Conservation (phyloP, 2,888 invertebrate genomes). For the Hermaeophaga mercurialis region DNA sequence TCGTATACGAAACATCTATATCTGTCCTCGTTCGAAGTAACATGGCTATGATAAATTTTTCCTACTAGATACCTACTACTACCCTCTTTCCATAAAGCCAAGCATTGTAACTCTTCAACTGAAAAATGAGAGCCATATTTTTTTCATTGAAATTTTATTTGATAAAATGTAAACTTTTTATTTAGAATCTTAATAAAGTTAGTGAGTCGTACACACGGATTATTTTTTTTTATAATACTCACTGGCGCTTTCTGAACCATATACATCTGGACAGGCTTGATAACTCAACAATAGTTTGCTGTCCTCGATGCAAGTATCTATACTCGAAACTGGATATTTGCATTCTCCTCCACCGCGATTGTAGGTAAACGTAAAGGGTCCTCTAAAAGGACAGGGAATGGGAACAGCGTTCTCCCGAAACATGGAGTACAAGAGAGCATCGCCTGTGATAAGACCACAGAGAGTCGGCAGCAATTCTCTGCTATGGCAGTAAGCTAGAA, state of each 20-base stretch:
- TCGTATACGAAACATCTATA: constrained; percentile 96
- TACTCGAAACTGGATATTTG: constrained; percentile 85
- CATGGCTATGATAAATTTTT: constrained; percentile 86
- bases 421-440: constrained; percentile 87
- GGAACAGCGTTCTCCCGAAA: constrained; percentile 87
- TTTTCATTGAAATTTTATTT: no score
- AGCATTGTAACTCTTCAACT: constrained; percentile 90
- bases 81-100: constrained; percentile 94
- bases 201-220: no score
- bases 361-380: constrained; percentile 92
- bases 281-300: constrained; percentile 87
- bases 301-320: constrained; percentile 93
- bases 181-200: no score
- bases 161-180: no score
- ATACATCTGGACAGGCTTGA: constrained; percentile 91
- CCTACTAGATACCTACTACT: constrained; percentile 90
- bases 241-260: constrained; percentile 91
- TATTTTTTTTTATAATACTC: no score
- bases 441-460: constrained; percentile 87
- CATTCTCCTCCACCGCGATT: constrained; percentile 91
- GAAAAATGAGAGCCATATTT: constrained; percentile 52
- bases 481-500: constrained; percentile 76
- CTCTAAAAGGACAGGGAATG: constrained; percentile 86
- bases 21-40: constrained; percentile 88
- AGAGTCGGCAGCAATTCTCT: constrained; percentile 78